phyloP scores from a whole-genome alignment of 1,140 invertebrate genomes.

The Ips nitidus region DNA sequence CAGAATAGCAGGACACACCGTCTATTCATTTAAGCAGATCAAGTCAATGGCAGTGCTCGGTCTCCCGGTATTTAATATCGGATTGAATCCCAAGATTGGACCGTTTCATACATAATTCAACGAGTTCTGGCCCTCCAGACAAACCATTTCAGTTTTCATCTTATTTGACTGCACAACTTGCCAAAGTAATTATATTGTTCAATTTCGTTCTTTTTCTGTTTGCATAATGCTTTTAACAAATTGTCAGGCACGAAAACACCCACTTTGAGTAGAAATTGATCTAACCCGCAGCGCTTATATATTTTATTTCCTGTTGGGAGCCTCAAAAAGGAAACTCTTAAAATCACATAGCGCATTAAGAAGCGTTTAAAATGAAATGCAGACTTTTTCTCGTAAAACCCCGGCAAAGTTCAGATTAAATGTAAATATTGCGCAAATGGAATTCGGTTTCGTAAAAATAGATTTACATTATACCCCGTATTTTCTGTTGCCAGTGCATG shows the following conservation, averaged over 20 bases:
- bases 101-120: constrained; percentile 27
- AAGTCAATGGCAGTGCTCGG: constrained; percentile 19
- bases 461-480: not conserved
- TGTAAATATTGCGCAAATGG: constrained; percentile 10
- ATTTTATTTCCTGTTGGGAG: constrained; percentile 3
- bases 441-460: constrained; percentile 1
- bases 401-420: constrained; percentile 11
- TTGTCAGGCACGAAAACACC: not conserved
- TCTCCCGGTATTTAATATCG: constrained; percentile 27
- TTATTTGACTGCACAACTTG: constrained; percentile 11
- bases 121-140: not conserved
- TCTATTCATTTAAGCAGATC: constrained; percentile 24
- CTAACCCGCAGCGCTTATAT: not conserved
- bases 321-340: constrained; percentile 19
- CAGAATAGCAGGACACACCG: constrained; percentile 21
- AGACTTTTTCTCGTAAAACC: constrained; percentile 9
- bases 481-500: too few relatives aligned
- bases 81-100: constrained; percentile 28
- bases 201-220: not conserved
- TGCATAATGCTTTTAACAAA: not conserved
- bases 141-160: constrained; percentile 20
- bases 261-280: not conserved
- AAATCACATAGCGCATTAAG: constrained; percentile 10
- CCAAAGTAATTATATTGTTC: not conserved
- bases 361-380: constrained; percentile 21